A percentile compares a stretch with the other conserved stretches of the same genome.
These are phyloP conservation scores for Microplitis deprimator DNA, from an alignment of 2,888 invertebrate species.

Conservation along the genomic window DNA sequence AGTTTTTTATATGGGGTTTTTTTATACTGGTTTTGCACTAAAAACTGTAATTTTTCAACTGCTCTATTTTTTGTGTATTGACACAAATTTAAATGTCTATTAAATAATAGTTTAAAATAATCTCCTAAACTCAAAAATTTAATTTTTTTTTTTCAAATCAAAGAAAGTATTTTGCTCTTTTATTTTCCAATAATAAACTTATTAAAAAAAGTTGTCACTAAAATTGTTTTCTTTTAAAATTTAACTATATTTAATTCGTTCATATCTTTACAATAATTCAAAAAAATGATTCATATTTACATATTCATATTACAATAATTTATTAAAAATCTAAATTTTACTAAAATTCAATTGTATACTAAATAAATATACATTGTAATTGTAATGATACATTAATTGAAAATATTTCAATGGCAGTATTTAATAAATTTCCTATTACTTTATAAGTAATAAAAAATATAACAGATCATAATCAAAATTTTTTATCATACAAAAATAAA, in stretches of 20 bases:
- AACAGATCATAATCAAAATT: not conserved
- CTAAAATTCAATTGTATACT: not conserved
- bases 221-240: not conserved
- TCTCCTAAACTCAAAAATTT: too few species aligned
- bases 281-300: not conserved
- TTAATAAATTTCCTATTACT: not conserved
- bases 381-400: not conserved
- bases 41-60: too few species aligned
- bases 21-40: too few species aligned
- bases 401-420: not conserved
- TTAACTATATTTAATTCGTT: not conserved
- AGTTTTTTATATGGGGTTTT: too few species aligned
- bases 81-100: too few species aligned
- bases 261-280: not conserved
- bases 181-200: too few species aligned
- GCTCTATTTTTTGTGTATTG: too few species aligned
- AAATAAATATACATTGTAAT: not conserved
- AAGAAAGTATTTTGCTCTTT: too few species aligned
- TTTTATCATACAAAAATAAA: constrained; percentile 19
- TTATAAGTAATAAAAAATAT: not conserved
- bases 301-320: not conserved
- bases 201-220: not conserved
- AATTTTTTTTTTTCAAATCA: too few species aligned
- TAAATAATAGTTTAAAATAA: too few species aligned
- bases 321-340: not conserved